Percentiles rank a stretch among this genome's conserved stretches.
phyloP scores from a whole-genome alignment of 2,888 invertebrate genomes.

The Stenichneumon culpator region DNA sequence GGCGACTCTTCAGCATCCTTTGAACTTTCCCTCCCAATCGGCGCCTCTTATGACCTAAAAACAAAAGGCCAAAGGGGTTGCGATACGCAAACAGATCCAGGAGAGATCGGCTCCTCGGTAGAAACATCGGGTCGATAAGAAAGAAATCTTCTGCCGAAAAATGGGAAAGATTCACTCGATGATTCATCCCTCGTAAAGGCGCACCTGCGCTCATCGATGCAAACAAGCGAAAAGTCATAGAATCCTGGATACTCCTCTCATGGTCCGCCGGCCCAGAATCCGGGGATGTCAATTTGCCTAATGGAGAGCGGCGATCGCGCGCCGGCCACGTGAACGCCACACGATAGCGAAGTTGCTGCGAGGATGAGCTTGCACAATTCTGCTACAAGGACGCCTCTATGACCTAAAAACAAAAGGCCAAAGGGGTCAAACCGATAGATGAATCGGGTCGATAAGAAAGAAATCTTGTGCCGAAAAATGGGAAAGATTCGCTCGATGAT shows the following conservation, averaged over 20 bases:
- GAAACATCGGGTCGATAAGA: neutral
- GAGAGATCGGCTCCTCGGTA: neutral
- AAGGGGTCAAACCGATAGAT: neutral
- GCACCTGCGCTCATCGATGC: no score
- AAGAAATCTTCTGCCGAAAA: no score
- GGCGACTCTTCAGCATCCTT: neutral
- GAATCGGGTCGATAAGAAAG: neutral
- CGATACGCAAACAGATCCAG: neutral
- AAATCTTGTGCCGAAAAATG: no score
- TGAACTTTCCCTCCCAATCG: neutral
- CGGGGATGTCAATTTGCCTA: conserved; percentile 5
- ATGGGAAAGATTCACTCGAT: no score
- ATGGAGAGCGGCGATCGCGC: conserved; percentile 9
- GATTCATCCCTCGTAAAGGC: no score
- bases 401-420: neutral
- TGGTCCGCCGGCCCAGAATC: neutral
- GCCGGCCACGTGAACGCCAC: conserved; percentile 53
- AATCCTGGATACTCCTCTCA: no score
- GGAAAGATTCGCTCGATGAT: no score
- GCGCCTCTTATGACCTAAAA: neutral
- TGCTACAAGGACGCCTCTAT: neutral
- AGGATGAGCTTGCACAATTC: conserved; percentile 19
- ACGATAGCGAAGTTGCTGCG: conserved; percentile 41
- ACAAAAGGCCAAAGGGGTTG: neutral
- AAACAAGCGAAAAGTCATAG: no score